phyloP scores from a whole-genome alignment of 2,888 invertebrate genomes.

The Schizotus pectinicornis region DNA sequence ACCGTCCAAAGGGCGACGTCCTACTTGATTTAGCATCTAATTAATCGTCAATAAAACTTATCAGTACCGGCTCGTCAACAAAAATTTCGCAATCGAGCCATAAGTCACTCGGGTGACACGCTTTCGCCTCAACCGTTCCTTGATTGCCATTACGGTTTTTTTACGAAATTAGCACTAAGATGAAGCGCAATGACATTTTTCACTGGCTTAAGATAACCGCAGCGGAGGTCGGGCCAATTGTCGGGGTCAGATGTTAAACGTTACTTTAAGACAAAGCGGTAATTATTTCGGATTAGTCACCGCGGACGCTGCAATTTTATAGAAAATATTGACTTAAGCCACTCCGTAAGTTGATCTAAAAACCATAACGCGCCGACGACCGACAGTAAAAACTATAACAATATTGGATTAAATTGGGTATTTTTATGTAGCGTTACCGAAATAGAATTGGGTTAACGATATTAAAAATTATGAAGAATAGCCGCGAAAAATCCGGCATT shows the following conservation, averaged over 20 bases:
- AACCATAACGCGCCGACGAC: no score
- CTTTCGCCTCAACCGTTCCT: no score
- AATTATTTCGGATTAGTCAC: conserved; percentile 16
- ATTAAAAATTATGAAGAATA: conserved; percentile 15
- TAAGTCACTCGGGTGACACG: no score
- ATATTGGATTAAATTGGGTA: background rate
- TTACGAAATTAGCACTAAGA: no score
- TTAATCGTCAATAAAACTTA: conserved; percentile 9
- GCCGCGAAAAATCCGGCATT: conserved; percentile 2
- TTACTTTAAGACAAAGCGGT: conserved; percentile 30
- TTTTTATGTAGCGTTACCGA: background rate
- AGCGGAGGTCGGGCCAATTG: conserved; percentile 29
- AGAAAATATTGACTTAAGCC: background rate
- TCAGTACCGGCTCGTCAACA: background rate
- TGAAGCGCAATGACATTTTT: conserved; percentile 7
- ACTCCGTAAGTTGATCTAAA: background rate
- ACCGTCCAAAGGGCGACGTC: conserved; percentile 23
- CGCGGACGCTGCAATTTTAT: background rate
- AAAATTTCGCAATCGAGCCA: no score
- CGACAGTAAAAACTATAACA: no score
- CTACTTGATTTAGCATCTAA: conserved; percentile 25
- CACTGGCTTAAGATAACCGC: background rate
- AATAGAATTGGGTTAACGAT: conserved; percentile 4
- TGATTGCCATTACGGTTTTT: no score
- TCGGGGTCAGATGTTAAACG: conserved; percentile 39